Percentiles rank a stretch among this genome's conserved stretches.
phyloP scores from a whole-genome alignment of 2,888 invertebrate genomes.

The Phytoseiulus persimilis region DNA sequence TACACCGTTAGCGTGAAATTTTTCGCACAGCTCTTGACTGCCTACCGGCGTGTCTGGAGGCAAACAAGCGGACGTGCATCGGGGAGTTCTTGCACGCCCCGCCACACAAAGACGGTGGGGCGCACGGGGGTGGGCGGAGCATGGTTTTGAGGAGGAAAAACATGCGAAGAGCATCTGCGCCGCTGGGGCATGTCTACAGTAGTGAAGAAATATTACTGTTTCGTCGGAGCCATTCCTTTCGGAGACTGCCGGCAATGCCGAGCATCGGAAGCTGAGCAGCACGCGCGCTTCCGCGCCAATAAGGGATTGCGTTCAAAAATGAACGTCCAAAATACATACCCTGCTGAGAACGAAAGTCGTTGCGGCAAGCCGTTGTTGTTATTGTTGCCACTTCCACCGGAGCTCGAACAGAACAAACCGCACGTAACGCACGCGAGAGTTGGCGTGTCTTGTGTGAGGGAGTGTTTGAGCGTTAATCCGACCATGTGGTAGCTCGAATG shows the following conservation, averaged over 20 bases:
- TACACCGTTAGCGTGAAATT: background rate
- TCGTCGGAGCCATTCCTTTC: background rate
- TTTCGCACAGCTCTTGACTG: background rate
- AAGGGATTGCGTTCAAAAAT: too few species aligned
- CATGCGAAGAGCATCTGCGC: too few species aligned
- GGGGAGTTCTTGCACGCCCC: too few species aligned
- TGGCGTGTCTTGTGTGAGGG: background rate
- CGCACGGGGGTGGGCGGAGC: too few species aligned
- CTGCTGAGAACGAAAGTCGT: background rate
- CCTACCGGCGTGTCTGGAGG: background rate
- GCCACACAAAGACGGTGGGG: too few species aligned
- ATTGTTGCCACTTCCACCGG: background rate
- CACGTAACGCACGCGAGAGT: background rate
- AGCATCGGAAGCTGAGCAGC: too few species aligned
- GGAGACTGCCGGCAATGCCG: background rate
- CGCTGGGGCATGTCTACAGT: background rate
- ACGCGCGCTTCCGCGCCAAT: too few species aligned
- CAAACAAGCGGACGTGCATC: background rate
- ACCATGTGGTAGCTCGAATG: background rate
- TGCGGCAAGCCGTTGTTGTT: background rate
- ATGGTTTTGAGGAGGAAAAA: background rate
- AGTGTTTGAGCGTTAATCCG: too few species aligned
- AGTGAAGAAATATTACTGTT: background rate
- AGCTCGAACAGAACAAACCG: background rate
- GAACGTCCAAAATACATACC: background rate